A percentile compares a stretch with the other conserved stretches of the same genome.
Conservation (phyloP, 2,113 vertebrate species). For the Phalacrocorax pelagicus region DNA sequence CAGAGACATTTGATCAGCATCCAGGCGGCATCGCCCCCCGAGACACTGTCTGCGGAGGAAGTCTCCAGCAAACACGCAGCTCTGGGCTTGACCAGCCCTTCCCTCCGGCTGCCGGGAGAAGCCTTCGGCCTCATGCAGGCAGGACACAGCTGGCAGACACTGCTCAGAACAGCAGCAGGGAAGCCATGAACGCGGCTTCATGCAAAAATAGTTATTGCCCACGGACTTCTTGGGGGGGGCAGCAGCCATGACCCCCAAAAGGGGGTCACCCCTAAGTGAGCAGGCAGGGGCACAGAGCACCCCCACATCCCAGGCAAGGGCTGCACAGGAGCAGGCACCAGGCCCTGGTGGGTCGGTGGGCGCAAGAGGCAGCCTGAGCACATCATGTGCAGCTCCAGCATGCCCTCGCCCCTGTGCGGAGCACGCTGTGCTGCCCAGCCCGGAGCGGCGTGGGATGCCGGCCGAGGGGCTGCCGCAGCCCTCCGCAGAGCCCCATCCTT, state of each 20-base stretch:
- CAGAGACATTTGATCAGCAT: constrained; percentile 22
- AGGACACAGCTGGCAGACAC: not conserved
- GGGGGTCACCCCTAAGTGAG: not conserved
- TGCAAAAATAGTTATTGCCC: not conserved
- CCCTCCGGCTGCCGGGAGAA: not conserved
- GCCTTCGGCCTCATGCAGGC: not conserved
- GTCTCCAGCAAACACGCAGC: not conserved
- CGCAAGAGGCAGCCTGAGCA: not conserved
- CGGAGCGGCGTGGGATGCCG: rapidly evolving
- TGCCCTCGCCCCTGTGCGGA: not conserved
- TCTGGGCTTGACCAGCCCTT: not conserved
- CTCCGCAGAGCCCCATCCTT: rapidly evolving
- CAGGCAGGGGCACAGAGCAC: not conserved
- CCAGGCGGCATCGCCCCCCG: not conserved
- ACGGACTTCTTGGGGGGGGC: not conserved
- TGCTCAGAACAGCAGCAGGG: not conserved
- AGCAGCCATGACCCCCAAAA: rapidly evolving
- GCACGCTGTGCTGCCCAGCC: not conserved
- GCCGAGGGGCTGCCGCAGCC: not conserved
- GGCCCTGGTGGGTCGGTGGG: not conserved
- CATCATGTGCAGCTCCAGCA: rapidly evolving
- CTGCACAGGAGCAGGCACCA: not conserved
- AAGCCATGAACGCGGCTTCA: rapidly evolving
- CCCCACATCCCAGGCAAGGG: not conserved
- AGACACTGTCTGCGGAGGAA: not conserved